Conservation (phyloP, 2,113 vertebrate species). For the Lepus europaeus region DNA sequence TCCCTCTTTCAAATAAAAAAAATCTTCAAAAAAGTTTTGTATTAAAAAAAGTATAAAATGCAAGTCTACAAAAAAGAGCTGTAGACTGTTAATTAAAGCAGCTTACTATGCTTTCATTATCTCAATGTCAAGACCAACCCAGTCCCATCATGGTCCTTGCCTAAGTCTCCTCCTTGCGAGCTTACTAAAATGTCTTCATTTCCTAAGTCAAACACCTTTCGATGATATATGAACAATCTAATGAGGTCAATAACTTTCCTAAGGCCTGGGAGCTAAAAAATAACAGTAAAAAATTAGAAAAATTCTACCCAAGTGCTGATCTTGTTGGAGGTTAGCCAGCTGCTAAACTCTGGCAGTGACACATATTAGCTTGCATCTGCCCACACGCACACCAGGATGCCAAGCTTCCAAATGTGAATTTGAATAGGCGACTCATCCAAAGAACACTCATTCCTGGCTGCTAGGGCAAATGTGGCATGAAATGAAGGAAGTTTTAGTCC, state of each 20-base stretch:
- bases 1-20: too few relatives aligned
- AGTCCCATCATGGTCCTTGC: not conserved
- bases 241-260: not conserved
- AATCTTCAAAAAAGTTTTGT: too few relatives aligned
- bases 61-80: not conserved
- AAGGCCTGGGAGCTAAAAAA: not conserved
- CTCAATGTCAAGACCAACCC: not conserved
- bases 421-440: not conserved
- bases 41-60: not conserved
- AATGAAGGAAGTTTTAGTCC: not conserved
- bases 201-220: slow-evolving; percentile 17
- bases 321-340: not conserved
- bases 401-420: not conserved
- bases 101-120: not conserved
- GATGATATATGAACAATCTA: not conserved
- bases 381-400: not conserved
- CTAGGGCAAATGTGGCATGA: not conserved
- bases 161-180: not conserved
- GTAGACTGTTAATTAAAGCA: not conserved
- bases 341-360: not conserved
- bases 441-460: not conserved
- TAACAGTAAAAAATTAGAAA: slow-evolving; percentile 36
- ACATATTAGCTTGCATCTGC: not conserved
- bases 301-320: not conserved
- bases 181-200: slow-evolving; percentile 9